These are phyloP conservation scores for Lasiommata megera DNA, from an alignment of 2,888 invertebrate genomes.

Conservation along the genomic window DNA sequence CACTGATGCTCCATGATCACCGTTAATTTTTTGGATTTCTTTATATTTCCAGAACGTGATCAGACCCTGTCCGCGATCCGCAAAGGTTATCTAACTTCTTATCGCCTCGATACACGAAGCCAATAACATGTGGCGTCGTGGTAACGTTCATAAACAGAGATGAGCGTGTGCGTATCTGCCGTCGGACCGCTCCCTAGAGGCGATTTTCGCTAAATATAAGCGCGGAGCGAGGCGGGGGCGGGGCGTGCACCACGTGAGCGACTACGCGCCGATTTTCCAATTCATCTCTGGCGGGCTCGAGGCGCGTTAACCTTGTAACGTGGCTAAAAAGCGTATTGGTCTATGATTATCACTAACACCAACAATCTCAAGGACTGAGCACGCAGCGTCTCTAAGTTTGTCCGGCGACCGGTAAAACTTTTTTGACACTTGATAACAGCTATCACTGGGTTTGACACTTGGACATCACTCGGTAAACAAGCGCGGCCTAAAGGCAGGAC, in stretches of 20 bases:
- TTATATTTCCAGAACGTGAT: slow-evolving; percentile 68
- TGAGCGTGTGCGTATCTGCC: slow-evolving; percentile 61
- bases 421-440: slow-evolving; percentile 69
- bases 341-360: slow-evolving; percentile 53
- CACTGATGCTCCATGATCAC: slow-evolving; percentile 60
- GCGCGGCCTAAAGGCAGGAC: slow-evolving; percentile 15
- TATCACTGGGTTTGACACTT: slow-evolving; percentile 53
- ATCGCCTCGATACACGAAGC: slow-evolving; percentile 76
- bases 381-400: slow-evolving; percentile 55
- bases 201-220: slow-evolving; percentile 81
- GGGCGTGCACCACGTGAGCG: slow-evolving; percentile 78
- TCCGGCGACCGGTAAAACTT: slow-evolving; percentile 60
- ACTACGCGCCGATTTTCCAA: slow-evolving; percentile 81
- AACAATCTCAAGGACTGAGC: slow-evolving; percentile 39
- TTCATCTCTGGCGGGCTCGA: slow-evolving; percentile 77
- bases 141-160: slow-evolving; percentile 74
- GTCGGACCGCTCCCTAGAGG: slow-evolving; percentile 77
- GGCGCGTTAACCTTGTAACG: slow-evolving; percentile 80
- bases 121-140: slow-evolving; percentile 78
- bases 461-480: slow-evolving; percentile 17
- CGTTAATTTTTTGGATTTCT: slow-evolving; percentile 51
- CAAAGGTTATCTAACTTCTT: slow-evolving; percentile 77
- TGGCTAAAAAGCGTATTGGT: slow-evolving; percentile 69
- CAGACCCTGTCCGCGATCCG: slow-evolving; percentile 59
- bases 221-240: slow-evolving; percentile 74